Conservation (phyloP, 2,888 invertebrate species). For the Falcaria lacertinaria region DNA sequence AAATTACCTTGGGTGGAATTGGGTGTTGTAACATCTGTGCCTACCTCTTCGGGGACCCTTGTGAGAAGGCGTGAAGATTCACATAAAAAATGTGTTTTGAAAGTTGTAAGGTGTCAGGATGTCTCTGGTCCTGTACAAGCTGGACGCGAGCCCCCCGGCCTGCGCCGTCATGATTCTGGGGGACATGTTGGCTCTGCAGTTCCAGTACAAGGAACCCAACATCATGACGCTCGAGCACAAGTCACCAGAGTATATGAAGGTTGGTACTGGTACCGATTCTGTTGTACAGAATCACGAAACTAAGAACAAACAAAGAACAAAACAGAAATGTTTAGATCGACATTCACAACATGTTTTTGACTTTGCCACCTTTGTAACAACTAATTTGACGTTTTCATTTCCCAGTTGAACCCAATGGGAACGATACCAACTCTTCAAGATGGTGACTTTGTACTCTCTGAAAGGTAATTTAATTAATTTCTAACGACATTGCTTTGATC, state of each 20-base stretch:
- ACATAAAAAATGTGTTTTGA: no score
- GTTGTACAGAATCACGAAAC: no score
- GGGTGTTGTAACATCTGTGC: no score
- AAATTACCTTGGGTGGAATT: no score
- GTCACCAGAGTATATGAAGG: slow-evolving; percentile 29
- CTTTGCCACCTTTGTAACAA: no score
- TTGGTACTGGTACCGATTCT: slow-evolving; percentile 7
- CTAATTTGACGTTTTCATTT: no score
- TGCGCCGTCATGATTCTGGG: slow-evolving; percentile 37
- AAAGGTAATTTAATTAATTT: slow-evolving; percentile 37
- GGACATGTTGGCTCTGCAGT: slow-evolving; percentile 32
- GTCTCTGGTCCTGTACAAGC: slow-evolving; percentile 31
- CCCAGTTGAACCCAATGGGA: slow-evolving; percentile 47
- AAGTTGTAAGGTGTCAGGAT: slow-evolving; percentile 17
- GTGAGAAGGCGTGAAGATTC: no score
- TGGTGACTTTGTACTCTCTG: slow-evolving; percentile 43
- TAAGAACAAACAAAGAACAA: no score
- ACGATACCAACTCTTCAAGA: slow-evolving; percentile 45
- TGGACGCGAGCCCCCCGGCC: slow-evolving; percentile 39
- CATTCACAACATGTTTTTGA: no score
- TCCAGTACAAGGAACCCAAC: slow-evolving; percentile 26
- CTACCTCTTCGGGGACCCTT: no score
- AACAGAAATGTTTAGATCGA: no score
- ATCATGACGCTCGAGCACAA: slow-evolving; percentile 30
- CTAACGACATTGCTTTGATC: no score